phyloP scores from a whole-genome alignment of 2,888 invertebrate genomes.

The Noctua janthe region DNA sequence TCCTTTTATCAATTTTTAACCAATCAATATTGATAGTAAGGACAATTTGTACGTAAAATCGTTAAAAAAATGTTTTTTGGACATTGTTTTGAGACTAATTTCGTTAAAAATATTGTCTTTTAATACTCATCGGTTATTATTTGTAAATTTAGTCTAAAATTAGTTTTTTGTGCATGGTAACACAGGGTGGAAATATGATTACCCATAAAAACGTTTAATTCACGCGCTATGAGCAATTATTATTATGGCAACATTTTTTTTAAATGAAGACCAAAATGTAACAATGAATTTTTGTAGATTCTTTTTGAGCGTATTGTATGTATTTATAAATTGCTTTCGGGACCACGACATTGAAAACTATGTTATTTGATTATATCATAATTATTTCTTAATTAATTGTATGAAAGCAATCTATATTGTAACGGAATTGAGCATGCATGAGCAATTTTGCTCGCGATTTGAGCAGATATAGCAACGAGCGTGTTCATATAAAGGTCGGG shows the following conservation, averaged over 20 bases:
- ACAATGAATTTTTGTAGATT: conserved; percentile 76
- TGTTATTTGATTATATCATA: conserved; percentile 61
- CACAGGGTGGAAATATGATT: conserved; percentile 79
- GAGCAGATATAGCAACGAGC: conserved; percentile 37
- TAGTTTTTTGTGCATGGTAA: conserved; percentile 79
- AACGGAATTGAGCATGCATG: conserved; percentile 35
- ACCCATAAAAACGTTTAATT: conserved; percentile 70
- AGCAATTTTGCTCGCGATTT: conserved; percentile 32
- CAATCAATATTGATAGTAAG: conserved; percentile 60
- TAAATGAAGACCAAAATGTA: conserved; percentile 71
- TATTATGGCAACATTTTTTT: conserved; percentile 63
- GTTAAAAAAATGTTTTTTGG: conserved; percentile 24
- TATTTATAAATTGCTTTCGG: conserved; percentile 75
- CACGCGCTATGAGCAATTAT: conserved; percentile 61
- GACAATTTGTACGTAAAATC: conserved; percentile 45
- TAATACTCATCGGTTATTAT: conserved; percentile 79
- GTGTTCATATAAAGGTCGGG: conserved; percentile 39
- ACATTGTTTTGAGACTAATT: conserved; percentile 42
- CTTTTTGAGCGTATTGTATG: conserved; percentile 59
- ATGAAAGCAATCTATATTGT: conserved; percentile 55
- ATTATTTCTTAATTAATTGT: conserved; percentile 42
- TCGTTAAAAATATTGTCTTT: conserved; percentile 62
- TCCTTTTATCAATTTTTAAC: conserved; percentile 60
- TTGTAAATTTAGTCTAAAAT: conserved; percentile 73
- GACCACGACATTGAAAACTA: conserved; percentile 78